Conservation (phyloP, 2,113 vertebrate genomes). For the Hyperopisus bebe region DNA sequence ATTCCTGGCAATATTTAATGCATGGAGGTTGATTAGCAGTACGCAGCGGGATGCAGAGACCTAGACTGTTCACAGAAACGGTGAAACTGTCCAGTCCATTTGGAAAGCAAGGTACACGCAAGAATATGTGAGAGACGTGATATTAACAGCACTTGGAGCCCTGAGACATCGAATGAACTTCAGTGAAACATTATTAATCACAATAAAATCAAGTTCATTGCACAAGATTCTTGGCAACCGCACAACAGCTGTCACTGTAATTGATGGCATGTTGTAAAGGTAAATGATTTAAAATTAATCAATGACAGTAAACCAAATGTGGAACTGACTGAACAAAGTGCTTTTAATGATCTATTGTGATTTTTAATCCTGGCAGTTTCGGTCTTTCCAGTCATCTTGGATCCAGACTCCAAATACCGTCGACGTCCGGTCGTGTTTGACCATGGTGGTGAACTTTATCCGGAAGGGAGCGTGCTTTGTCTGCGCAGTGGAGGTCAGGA, state of each 20-base stretch:
- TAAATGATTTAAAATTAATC: neutral
- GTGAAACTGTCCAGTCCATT: neutral
- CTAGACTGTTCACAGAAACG: neutral
- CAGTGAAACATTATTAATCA: slow-evolving; percentile 3
- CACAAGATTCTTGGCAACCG: neutral
- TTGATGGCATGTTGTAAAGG: neutral
- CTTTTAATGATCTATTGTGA: neutral
- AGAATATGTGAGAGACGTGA: neutral
- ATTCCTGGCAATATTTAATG: neutral
- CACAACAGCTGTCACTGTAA: neutral
- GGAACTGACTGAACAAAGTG: neutral
- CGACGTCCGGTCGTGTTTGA: neutral
- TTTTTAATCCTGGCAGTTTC: neutral
- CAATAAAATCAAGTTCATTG: neutral
- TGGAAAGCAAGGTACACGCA: neutral
- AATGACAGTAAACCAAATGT: neutral
- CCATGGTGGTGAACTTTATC: neutral
- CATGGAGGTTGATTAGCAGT: neutral
- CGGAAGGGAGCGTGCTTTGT: neutral
- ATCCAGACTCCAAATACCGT: neutral
- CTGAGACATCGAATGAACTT: neutral
- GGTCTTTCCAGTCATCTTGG: neutral
- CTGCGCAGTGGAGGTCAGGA: neutral
- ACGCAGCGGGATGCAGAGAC: neutral
- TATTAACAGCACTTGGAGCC: neutral